These are phyloP conservation scores for Ennomos fuscantarius DNA, from an alignment of 2,888 invertebrate genomes.

Conservation along the genomic window DNA sequence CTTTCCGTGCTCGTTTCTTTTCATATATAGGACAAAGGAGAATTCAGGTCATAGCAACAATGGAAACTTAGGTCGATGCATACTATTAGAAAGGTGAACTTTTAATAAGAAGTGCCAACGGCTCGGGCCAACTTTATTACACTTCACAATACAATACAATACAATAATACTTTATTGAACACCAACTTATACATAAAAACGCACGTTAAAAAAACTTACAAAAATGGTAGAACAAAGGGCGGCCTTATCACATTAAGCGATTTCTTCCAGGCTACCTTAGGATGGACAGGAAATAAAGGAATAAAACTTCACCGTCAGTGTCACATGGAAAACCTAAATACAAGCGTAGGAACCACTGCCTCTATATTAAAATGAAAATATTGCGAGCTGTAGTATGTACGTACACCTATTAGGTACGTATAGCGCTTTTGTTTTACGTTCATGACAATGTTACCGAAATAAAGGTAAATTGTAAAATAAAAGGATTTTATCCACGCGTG, in stretches of 20 bases:
- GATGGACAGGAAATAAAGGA: no score
- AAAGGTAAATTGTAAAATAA: conserved; percentile 45
- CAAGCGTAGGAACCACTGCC: conserved; percentile 15
- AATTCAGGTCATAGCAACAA: conserved; percentile 79
- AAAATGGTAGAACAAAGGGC: no score
- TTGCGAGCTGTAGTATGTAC: conserved; percentile 6
- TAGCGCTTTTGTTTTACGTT: conserved; percentile 45
- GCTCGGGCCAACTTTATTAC: conserved; percentile 65
- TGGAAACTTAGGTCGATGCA: conserved; percentile 72
- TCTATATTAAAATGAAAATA: conserved; percentile 28
- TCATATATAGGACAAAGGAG: conserved; percentile 78
- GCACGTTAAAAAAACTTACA: no score
- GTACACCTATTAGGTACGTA: conserved; percentile 25
- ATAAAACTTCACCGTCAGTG: conserved; percentile 38
- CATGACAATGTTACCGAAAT: conserved; percentile 43
- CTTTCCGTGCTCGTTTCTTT: conserved; percentile 75
- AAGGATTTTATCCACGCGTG: conserved; percentile 47
- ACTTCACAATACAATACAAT: conserved; percentile 41
- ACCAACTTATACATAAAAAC: no score
- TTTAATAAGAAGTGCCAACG: conserved; percentile 74
- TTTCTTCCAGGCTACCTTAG: no score
- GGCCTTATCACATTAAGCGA: no score
- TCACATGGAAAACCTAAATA: conserved; percentile 57
- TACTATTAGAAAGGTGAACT: conserved; percentile 52
- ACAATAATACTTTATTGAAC: no score